Evolutionary conservation across 2,113 vertebrate species (phyloP).

Genomic region (Corythoichthys intestinalis): DNA sequence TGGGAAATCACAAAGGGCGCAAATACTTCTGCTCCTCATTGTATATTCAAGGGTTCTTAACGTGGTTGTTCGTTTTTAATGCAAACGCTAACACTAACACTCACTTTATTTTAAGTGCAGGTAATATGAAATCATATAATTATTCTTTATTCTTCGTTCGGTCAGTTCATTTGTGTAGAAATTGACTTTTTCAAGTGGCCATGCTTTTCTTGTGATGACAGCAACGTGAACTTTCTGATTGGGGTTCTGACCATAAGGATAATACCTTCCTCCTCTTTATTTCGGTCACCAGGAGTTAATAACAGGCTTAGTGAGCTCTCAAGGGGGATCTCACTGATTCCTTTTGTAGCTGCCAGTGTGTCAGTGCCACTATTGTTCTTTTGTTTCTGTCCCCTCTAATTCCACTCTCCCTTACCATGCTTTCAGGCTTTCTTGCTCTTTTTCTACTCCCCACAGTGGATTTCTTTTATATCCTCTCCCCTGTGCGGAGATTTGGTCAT

Average conservation of each 20-base stretch:
- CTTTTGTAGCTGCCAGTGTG: constrained; percentile 32
- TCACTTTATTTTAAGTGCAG: neutral
- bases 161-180: constrained; percentile 2
- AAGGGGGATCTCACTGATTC: constrained; percentile 27
- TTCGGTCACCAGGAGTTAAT: constrained; percentile 49
- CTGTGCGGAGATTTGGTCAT: constrained; percentile 11
- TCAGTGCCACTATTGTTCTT: constrained; percentile 32
- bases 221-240: constrained; percentile 29
- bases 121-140: neutral
- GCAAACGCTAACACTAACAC: neutral
- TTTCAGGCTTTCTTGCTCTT: constrained; percentile 19
- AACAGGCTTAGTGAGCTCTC: constrained; percentile 40
- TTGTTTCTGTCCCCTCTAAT: constrained; percentile 30
- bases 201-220: constrained; percentile 13
- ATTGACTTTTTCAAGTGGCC: neutral
- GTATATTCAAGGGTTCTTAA: too few species aligned
- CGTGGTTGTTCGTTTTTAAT: too few species aligned
- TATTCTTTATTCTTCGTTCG: neutral
- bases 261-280: constrained; percentile 32
- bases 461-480: constrained; percentile 26
- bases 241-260: constrained; percentile 34
- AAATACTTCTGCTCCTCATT: too few species aligned
- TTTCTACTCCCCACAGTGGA: constrained; percentile 27
- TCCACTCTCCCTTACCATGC: constrained; percentile 16
- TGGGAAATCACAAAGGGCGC: too few species aligned